phyloP scores from a whole-genome alignment of 1,140 invertebrate genomes.

The Drosophila simulans region DNA sequence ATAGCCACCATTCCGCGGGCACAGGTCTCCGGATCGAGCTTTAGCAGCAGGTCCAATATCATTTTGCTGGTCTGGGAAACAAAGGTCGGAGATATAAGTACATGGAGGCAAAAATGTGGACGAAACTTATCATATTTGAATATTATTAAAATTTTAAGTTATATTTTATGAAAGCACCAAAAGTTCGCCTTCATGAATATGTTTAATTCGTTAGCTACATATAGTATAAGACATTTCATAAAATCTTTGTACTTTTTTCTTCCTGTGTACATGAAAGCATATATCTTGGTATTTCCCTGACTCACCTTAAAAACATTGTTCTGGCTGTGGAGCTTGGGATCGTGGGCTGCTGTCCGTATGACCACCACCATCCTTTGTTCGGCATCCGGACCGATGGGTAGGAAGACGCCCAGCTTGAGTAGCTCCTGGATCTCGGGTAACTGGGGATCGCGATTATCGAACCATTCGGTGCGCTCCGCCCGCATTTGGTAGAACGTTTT shows the following conservation, averaged over 20 bases:
- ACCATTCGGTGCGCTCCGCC: conserved; percentile 86
- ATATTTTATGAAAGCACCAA: too few species aligned
- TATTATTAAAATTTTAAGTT: too few species aligned
- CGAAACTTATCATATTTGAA: too few species aligned
- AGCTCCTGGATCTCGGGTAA: conserved; percentile 86
- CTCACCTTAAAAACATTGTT: conserved; percentile 87
- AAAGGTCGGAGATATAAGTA: neutral
- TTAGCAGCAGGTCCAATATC: conserved; percentile 86
- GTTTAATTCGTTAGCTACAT: too few species aligned
- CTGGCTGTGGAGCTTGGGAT: conserved; percentile 86
- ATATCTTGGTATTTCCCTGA: neutral
- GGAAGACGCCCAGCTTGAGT: conserved; percentile 86
- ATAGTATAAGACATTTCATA: too few species aligned
- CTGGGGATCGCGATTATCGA: conserved; percentile 86
- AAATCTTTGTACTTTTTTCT: too few species aligned
- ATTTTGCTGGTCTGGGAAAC: conserved; percentile 85
- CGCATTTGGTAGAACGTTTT: conserved; percentile 87
- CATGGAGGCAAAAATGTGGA: too few species aligned
- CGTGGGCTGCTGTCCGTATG: conserved; percentile 86
- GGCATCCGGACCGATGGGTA: conserved; percentile 86
- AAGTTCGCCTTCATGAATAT: too few species aligned
- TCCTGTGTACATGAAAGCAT: too few species aligned
- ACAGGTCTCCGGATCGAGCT: conserved; percentile 85
- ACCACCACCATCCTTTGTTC: conserved; percentile 86
- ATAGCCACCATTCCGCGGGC: conserved; percentile 87